Conservation (phyloP, 2,113 vertebrate genomes). For the Pagrus major region DNA sequence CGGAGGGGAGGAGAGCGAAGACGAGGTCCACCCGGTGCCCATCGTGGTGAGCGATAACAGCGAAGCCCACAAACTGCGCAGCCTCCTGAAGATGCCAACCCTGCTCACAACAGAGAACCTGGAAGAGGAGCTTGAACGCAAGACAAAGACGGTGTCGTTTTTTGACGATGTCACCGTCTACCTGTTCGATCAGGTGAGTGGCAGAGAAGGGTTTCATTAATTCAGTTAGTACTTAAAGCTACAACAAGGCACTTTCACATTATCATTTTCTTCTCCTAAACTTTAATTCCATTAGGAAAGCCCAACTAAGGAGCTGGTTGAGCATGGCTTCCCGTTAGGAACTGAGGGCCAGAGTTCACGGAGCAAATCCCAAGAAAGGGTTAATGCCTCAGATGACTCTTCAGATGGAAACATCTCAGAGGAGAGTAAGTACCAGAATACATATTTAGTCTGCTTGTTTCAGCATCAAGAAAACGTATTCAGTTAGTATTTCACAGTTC, state of each 20-base stretch:
- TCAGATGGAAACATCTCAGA: slow-evolving; percentile 84
- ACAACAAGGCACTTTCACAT: too few relatives aligned
- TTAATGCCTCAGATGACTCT: slow-evolving; percentile 71
- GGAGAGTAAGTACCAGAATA: slow-evolving; percentile 84
- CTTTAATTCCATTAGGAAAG: slow-evolving; percentile 87
- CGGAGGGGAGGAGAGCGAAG: slow-evolving; percentile 90
- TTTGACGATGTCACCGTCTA: slow-evolving; percentile 97
- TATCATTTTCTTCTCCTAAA: neutral
- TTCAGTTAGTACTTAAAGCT: neutral
- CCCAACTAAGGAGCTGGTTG: slow-evolving; percentile 90
- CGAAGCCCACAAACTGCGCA: slow-evolving; percentile 88
- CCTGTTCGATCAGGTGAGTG: slow-evolving; percentile 95
- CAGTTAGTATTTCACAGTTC: neutral
- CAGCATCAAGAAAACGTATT: neutral
- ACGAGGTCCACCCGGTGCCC: slow-evolving; percentile 87
- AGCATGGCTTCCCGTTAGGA: slow-evolving; percentile 82
- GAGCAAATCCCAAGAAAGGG: slow-evolving; percentile 68
- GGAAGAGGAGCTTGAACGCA: slow-evolving; percentile 86
- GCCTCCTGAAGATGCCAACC: slow-evolving; percentile 91
- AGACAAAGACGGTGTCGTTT: slow-evolving; percentile 96
- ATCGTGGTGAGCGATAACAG: slow-evolving; percentile 93
- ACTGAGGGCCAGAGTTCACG: slow-evolving; percentile 64
- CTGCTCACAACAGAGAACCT: slow-evolving; percentile 77
- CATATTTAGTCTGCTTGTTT: fast-evolving
- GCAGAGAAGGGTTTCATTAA: neutral